Base-by-base conservation (phyloP, 2,888 invertebrate genomes). In the Pseudococcus jackbeardsleyi region DNA sequence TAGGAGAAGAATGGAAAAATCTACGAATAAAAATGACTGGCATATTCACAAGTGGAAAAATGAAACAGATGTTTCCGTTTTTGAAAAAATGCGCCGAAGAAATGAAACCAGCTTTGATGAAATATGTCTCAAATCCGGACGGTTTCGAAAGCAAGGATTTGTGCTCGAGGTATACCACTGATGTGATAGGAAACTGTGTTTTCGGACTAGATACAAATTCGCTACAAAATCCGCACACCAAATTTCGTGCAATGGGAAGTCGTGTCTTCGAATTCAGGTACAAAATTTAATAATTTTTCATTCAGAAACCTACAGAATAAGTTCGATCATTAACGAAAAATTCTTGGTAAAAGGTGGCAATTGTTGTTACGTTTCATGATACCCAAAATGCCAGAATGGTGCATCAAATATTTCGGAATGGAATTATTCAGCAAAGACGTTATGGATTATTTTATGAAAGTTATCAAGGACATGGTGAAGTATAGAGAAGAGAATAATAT, bases 1-100 rank as follows among this genome's bases (percentile, higher is more conserved):
- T 12, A 68, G 68, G 68, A 68, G 68, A 68, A 19, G 68, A 68
- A 85, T 93, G 93, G 93, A 92, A 92, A 84, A 90, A 91, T n/a
- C 90, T 93, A 77, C 91, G 93, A 15, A 90, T 91, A 0, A 92
- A 92, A 85, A 89, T 93, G 42, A 92, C 92, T 0, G 92, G 93
- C 0, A 92, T 92, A 0, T 93, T 93, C 88, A 92, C 92, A 0
- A 91, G 92, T 0, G 92, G 92, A 8, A 93, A 92, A 90, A 92
- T 93, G 91, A 93, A 92, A 89, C 91, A 90, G 39, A 93, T 93
- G 92, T 92, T 92, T 84, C 90, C 90, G 11, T 91, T 91, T 11
- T 11, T 50, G 12, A 50, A 50, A 5, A 50, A 50, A 50, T 50
- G 50, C 17, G 50, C 50, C 50, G 0, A 90, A 33, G 89, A 90